Base-by-base conservation (phyloP, 2,797 vertebrate genomes). In the Lacerta agilis region DNA sequence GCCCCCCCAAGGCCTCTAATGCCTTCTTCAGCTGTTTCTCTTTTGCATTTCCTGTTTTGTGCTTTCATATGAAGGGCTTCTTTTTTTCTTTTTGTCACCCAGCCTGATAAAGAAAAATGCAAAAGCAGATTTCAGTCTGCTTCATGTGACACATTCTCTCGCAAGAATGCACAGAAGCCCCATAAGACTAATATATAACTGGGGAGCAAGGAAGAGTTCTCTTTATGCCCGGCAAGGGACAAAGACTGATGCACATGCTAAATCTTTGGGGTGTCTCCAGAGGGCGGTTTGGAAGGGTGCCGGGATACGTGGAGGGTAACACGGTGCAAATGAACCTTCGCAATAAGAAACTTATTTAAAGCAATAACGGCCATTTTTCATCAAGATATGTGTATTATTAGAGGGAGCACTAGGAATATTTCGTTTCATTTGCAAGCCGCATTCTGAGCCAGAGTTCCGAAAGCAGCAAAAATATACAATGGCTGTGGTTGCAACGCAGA, bases 21-120 rank as follows among this genome's bases (percentile, higher is more conserved):
- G 33, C 67, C 71, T 86, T 86, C 71, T 69, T 76, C 83, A 89
- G 58, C 88, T 89, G 78, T 82, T 75, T 67, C 43, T 55, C 69
- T 81, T 86, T 66, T 38, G 43, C 29, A 76, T 86, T 82, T 76
- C 71, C 85, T 18, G 49, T 86, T 27, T 81, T 49, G 38, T n/a
- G 27, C 71, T 29, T 85, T 27, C 58, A 64, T 58, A 61, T 66
- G 29, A 67, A 25, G 38, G 18, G 41, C 41, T 43, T 55, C 8
- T 69, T 55, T 38, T 27, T 41, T 41, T 15, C 72, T 61, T 58
- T 33, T 8, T 45, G 76, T 3, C 64, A 36, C 79, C 69, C 8
- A 67, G 36, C 43, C 27, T 27, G 10, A 38, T 49, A 20, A 79
- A 41, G 64, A 49, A 71, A 27, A 41, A 29, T 13, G 33, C 20